These are phyloP conservation scores for Caerostris extrusa DNA, from an alignment of 1,140 invertebrate species.

Conservation along the genomic window DNA sequence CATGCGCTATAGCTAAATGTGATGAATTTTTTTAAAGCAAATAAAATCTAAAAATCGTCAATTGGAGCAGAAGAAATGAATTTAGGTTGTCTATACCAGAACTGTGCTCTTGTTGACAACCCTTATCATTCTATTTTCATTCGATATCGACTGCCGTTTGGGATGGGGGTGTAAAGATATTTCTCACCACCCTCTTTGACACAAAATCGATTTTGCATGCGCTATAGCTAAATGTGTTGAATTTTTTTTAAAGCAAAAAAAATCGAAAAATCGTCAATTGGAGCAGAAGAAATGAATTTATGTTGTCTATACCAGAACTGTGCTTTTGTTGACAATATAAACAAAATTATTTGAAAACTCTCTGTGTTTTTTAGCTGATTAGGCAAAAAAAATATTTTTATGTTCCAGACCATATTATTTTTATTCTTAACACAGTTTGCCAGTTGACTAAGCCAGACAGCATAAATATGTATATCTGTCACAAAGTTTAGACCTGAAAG, in stretches of 20 bases:
- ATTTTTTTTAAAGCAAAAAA: background rate
- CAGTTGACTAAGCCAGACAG: too few relatives aligned
- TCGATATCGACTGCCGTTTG: background rate
- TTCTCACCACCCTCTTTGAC: constrained; percentile 3
- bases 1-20: constrained; percentile 29
- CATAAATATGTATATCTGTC: too few relatives aligned
- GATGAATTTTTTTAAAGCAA: background rate
- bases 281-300: constrained; percentile 46
- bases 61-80: constrained; percentile 59
- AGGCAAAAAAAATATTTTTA: too few relatives aligned
- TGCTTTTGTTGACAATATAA: background rate
- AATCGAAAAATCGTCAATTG: constrained; percentile 39
- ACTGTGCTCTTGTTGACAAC: too few relatives aligned
- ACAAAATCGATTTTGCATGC: constrained; percentile 31
- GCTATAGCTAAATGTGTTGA: constrained; percentile 24
- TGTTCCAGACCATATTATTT: too few relatives aligned
- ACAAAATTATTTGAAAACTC: too few relatives aligned
- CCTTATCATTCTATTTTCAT: constrained; percentile 4
- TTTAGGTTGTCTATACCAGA: background rate
- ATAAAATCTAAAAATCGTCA: constrained; percentile 14
- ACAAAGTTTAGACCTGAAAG: too few relatives aligned
- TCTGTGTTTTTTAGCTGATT: too few relatives aligned
- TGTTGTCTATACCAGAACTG: background rate
- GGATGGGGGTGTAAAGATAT: background rate
- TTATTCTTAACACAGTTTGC: too few relatives aligned